Conservation (phyloP, 2,113 vertebrate species). For the Aptenodytes forsteri region DNA sequence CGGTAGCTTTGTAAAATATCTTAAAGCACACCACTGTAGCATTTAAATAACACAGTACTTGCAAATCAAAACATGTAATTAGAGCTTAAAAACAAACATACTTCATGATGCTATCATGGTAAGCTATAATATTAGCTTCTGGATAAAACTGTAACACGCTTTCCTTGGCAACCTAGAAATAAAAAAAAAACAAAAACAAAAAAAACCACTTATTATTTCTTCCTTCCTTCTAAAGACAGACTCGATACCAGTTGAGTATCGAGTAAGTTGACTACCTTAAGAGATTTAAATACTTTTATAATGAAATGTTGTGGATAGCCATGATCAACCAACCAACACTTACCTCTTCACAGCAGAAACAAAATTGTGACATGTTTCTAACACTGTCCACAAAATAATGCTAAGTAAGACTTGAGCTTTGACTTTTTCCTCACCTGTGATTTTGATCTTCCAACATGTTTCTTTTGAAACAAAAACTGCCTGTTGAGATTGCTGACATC, state of each 20-base stretch:
- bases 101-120: conserved; percentile 99
- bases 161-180: conserved; percentile 94
- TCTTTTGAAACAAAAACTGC: conserved; percentile 99
- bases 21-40: background rate
- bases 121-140: conserved; percentile 91
- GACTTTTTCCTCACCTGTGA: conserved; percentile 82
- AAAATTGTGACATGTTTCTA: background rate
- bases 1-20: background rate
- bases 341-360: background rate
- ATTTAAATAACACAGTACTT: conserved; percentile 18
- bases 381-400: background rate
- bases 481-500: conserved; percentile 99
- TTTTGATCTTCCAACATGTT: conserved; percentile 98
- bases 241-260: background rate
- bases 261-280: background rate
- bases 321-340: background rate
- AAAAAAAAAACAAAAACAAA: conserved; percentile 33
- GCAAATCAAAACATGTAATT: conserved; percentile 22
- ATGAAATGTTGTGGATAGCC: background rate
- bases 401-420: background rate
- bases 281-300: background rate
- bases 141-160: conserved; percentile 95
- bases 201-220: conserved; percentile 16
- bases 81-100: conserved; percentile 73
- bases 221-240: conserved; percentile 24